Conservation (phyloP, 2,888 invertebrate genomes). For the Neuroscelio doddi region DNA sequence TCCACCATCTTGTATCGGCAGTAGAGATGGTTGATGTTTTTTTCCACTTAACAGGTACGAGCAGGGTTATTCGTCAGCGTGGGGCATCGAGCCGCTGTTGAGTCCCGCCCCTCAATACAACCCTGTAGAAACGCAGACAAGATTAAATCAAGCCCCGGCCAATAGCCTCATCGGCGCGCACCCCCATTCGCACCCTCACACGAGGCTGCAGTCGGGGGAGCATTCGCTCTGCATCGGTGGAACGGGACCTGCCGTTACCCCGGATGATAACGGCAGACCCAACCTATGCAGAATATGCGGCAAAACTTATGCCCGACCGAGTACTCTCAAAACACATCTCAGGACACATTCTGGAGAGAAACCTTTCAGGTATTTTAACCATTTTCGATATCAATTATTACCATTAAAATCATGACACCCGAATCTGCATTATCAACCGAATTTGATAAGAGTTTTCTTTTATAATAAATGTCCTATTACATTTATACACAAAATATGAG, state of each 20-base stretch:
- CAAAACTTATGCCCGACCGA: constrained; percentile 96
- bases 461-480: too few relatives aligned
- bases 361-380: constrained; percentile 80
- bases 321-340: constrained; percentile 96
- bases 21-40: too few relatives aligned
- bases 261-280: constrained; percentile 86
- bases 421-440: too few relatives aligned
- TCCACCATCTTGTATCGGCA: too few relatives aligned
- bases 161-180: constrained; percentile 69
- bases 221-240: constrained; percentile 73
- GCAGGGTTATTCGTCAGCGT: constrained; percentile 68
- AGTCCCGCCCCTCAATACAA: constrained; percentile 71
- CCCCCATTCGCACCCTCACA: constrained; percentile 66
- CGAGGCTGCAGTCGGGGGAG: constrained; percentile 64
- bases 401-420: not conserved
- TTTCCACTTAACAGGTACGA: constrained; percentile 70
- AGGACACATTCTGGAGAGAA: constrained; percentile 97
- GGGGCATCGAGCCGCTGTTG: constrained; percentile 70
- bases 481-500: too few relatives aligned
- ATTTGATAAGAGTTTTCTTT: too few relatives aligned
- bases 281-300: constrained; percentile 96
- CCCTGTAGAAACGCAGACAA: constrained; percentile 65
- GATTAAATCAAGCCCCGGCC: constrained; percentile 68
- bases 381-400: not conserved
- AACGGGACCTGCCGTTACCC: constrained; percentile 74